Evolutionary conservation across 2,113 vertebrate species (phyloP), one percentile per base, ranked within the genome.

Genomic region (Oreotragus oreotragus): DNA sequence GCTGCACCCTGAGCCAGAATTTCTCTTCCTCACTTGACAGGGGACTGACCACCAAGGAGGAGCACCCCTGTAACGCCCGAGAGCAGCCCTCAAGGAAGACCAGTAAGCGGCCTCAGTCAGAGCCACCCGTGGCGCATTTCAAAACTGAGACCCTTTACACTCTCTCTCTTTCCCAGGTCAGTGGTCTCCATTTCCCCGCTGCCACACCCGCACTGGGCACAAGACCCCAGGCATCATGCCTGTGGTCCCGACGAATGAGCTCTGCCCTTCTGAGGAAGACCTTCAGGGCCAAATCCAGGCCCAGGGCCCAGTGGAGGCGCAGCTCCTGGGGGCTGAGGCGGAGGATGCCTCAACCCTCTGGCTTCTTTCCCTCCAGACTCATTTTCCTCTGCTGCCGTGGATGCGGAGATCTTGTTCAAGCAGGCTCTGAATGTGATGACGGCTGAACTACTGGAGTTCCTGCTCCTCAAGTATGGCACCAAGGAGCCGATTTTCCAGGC

Each of bases 331-430:
- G 6, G 1, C 45, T 30, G 76, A n/a, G 14, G 80, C 66, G 14
- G 73, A 90, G 4, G 58, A 9, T 15, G 25, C 43, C 27, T 4
- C 43, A 30, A 30, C 7, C 6, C 33, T 17, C 7, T 6, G 66
- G 53, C 19, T 2, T 49, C 66, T 28, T 77, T 23, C 39, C 91
- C 2, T 3, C 4, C 4, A 7, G 66, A 10, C 0, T 14, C 28
- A 3, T 84, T 14, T 3, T 39, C 45, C 17, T 73, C 21, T 9
- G 28, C 47, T 1, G 13, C 28, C 10, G 3, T 30, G 66, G 23
- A 10, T 6, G 17, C 7, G 0, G 21, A 19, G 13, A 0, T 33
- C 5, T 23, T 3, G 9, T 7, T 45, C 6, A 53, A 1, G 2
- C 25, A 16, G 6, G 3, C 9, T 1, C 7, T 89, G 12, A 5